Conservation (phyloP, 2,797 vertebrate genomes). For the Apodemus agrarius region DNA sequence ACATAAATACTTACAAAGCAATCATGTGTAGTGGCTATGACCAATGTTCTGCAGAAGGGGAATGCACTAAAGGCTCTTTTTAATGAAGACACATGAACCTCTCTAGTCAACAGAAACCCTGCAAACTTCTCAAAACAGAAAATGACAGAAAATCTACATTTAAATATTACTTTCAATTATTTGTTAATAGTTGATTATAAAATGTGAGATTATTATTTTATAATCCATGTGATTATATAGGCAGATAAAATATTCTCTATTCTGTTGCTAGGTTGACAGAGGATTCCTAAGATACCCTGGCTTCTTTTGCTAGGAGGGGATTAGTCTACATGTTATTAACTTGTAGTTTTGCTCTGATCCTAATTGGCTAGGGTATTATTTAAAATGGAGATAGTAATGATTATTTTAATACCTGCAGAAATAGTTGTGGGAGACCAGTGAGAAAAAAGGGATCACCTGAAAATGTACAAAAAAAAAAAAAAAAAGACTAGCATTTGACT, state of each 20-base stretch:
- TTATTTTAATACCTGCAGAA: neutral
- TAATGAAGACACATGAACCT: neutral
- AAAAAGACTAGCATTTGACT: neutral
- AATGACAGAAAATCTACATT: neutral
- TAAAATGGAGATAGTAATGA: neutral
- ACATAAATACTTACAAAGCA: slow-evolving; percentile 3
- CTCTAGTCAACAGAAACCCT: neutral
- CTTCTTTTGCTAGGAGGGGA: neutral
- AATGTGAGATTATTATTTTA: neutral
- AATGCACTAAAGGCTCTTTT: neutral
- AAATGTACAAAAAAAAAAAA: neutral
- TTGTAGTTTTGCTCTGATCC: neutral
- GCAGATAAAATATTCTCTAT: neutral
- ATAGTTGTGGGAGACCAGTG: neutral
- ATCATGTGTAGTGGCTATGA: neutral
- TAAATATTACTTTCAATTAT: neutral
- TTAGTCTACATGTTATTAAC: neutral
- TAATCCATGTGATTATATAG: neutral
- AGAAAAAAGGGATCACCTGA: neutral
- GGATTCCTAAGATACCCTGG: neutral
- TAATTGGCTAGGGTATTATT: neutral
- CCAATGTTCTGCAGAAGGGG: neutral
- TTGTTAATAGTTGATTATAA: neutral
- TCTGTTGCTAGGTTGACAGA: neutral
- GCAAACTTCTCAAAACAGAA: neutral